Percentiles rank a stretch among this genome's conserved stretches.
phyloP scores from a whole-genome alignment of 2,113 vertebrate genomes.

The Hystrix cristata region DNA sequence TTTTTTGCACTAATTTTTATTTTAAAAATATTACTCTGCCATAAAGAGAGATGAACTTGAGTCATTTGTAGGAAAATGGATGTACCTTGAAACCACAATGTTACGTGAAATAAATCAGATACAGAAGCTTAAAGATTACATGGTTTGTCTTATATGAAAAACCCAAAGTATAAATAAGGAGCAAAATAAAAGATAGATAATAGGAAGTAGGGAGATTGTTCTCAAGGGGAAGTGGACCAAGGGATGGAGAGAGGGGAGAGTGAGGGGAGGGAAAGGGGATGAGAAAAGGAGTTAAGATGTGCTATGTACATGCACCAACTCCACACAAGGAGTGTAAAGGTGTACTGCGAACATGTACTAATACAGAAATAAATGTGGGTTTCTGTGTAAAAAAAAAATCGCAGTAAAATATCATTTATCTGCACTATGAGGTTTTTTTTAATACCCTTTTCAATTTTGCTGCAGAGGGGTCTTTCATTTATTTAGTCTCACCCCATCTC shows the following conservation, averaged over 20 bases:
- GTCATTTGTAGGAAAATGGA: background rate
- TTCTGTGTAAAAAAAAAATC: background rate
- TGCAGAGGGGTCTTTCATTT: background rate
- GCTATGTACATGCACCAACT: background rate
- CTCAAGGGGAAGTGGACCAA: background rate
- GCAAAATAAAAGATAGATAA: background rate
- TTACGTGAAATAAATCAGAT: background rate
- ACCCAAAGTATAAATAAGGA: background rate
- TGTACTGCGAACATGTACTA: background rate
- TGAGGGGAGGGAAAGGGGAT: background rate
- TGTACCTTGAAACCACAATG: background rate
- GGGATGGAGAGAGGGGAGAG: background rate
- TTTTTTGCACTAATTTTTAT: slow-evolving; percentile 46
- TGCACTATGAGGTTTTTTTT: background rate
- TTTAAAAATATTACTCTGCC: background rate
- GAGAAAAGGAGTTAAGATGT: background rate
- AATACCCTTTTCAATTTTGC: background rate
- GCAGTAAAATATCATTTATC: slow-evolving; percentile 22
- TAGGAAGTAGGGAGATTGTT: background rate
- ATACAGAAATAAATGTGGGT: background rate
- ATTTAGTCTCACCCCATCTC: background rate
- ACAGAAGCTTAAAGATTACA: background rate
- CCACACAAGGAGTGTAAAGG: background rate
- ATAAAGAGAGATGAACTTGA: background rate
- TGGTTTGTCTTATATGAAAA: background rate